These are phyloP conservation scores for Brachystomella parvula DNA, from an alignment of 1,140 invertebrate genomes.

Conservation along the genomic window DNA sequence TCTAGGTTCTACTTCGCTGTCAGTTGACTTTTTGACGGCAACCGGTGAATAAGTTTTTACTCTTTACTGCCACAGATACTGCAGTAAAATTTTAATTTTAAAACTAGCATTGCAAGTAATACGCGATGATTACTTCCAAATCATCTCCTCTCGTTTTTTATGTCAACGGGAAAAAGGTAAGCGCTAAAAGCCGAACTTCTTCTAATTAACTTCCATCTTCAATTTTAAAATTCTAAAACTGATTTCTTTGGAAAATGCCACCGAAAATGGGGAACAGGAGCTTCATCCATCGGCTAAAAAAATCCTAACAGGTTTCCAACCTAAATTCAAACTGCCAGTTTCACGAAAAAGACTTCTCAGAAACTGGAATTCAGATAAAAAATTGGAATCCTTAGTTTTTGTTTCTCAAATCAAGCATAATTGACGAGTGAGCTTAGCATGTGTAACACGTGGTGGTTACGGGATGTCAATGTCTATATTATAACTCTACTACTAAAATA, in stretches of 20 bases:
- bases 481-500: too few species aligned
- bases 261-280: not conserved
- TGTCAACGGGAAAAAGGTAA: slow-evolving; percentile 33
- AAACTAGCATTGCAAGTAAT: not conserved
- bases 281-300: not conserved
- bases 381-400: too few species aligned
- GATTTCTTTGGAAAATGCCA: not conserved
- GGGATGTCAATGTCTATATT: too few species aligned
- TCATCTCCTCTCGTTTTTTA: slow-evolving; percentile 27
- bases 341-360: not conserved
- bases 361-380: not conserved
- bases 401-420: too few species aligned
- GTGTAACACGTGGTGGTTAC: too few species aligned
- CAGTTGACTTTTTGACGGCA: too few species aligned
- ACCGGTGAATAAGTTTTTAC: too few species aligned
- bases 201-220: not conserved
- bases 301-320: not conserved
- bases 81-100: not conserved
- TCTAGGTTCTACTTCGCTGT: too few species aligned
- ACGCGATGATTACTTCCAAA: not conserved
- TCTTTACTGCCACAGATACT: too few species aligned
- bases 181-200: too few species aligned
- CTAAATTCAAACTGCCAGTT: not conserved
- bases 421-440: too few species aligned
- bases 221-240: not conserved